Evolutionary conservation across 2,888 invertebrate genomes (phyloP).

Genomic region (Anaspis maculata): DNA sequence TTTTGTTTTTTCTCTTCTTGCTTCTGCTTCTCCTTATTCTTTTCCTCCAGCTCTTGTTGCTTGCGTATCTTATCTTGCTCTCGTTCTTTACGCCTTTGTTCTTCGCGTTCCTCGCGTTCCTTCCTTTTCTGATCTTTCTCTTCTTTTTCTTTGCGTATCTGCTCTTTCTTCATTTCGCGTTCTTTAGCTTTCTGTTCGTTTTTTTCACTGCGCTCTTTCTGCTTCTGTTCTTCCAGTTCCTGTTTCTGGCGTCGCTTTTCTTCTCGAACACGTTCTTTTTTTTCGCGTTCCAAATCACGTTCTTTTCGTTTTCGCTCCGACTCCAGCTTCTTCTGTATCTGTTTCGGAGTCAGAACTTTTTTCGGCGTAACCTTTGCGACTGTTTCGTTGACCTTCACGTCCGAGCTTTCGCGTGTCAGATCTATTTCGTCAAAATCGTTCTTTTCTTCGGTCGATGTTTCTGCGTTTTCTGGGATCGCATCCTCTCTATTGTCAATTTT

Average conservation of each 20-base stretch:
- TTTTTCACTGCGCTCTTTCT: slow-evolving; percentile 44
- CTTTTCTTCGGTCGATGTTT: too few relatives aligned
- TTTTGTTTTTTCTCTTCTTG: slow-evolving; percentile 70
- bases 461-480: too few relatives aligned
- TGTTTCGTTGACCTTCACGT: too few relatives aligned
- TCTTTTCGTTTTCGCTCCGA: slow-evolving; percentile 29
- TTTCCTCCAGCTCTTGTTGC: slow-evolving; percentile 48
- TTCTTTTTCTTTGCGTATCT: slow-evolving; percentile 48
- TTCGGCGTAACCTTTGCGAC: slow-evolving; percentile 25
- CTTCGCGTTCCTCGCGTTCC: slow-evolving; percentile 36
- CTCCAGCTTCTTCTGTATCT: slow-evolving; percentile 45
- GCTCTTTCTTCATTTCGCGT: slow-evolving; percentile 46
- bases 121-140: slow-evolving; percentile 40
- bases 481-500: too few relatives aligned
- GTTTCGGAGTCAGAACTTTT: slow-evolving; percentile 32
- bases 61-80: slow-evolving; percentile 50
- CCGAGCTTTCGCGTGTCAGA: too few relatives aligned
- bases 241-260: slow-evolving; percentile 39
- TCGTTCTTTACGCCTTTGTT: slow-evolving; percentile 48
- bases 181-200: slow-evolving; percentile 41
- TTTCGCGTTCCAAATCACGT: slow-evolving; percentile 35
- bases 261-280: slow-evolving; percentile 33
- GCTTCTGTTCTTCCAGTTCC: slow-evolving; percentile 38
- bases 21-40: slow-evolving; percentile 57
- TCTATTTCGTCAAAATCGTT: too few relatives aligned